Base-by-base conservation (phyloP, 1,140 invertebrate species). In the Batillaria attramentaria region DNA sequence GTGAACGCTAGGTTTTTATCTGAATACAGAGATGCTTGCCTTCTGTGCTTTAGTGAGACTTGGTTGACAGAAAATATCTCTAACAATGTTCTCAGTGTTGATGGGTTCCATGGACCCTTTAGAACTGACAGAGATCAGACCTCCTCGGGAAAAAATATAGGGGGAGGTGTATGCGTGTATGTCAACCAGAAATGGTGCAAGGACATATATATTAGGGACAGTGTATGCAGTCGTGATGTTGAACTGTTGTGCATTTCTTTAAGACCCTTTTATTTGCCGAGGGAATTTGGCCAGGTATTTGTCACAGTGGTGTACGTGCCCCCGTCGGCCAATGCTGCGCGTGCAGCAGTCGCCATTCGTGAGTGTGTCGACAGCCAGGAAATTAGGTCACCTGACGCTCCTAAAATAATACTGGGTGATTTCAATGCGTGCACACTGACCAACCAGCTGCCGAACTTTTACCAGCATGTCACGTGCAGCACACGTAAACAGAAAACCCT, bases 381-480 rank as follows among this genome's bases (percentile, higher is more conserved):
- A 31, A 37, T 24, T 6, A 3, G 31, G 39, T 68, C 57, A 28
- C 60, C 43, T 5, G 43, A 66, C 31, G 18, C 73, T 28, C 54
- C 73, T 4, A 35, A 31, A 16, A 60, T 57, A 18, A 62, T 75
- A n/a, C 50, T 75, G 35, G 73, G 73, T 3, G 18, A 75, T 50
- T 75, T 75, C 41, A 60, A 62, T 37, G 62, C 57, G 41, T 77
- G 75, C 50, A 68, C 41, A 20, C n/a, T 77, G 43, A 77, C 66
- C 41, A 35, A 35, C 3, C 20, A 24, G 10, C 41, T 77, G 16
- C 75, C 75, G 20, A 16, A 42, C 16, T 77, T 65, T 62, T 31
- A n/a, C 8, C 75, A 77, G n/a, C 50, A 77, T 33, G 60, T 77
- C 18, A 75, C 54, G 20, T 75, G 73, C 50, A n/a, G 10, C 54